Evolutionary conservation across 2,797 vertebrate species (phyloP).

Genomic region (Tapera naevia): DNA sequence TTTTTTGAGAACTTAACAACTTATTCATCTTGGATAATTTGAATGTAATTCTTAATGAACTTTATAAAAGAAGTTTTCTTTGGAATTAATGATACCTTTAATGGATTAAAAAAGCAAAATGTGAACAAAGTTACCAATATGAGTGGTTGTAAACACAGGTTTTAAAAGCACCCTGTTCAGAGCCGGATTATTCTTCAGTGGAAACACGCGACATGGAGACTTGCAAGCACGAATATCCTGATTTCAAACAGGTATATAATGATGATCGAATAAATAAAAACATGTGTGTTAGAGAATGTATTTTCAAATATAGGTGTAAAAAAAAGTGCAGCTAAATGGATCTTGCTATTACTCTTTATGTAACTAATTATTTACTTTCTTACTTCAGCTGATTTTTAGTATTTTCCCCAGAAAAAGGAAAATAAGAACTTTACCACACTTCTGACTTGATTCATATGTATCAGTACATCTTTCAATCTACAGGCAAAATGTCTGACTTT

Average conservation of each 20-base stretch:
- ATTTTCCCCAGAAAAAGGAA: not conserved
- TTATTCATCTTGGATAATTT: not conserved
- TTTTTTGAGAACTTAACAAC: not conserved
- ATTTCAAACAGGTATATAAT: slow-evolving; percentile 39
- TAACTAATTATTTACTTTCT: not conserved
- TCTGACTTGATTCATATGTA: not conserved
- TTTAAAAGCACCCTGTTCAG: slow-evolving; percentile 27
- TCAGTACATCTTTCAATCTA: not conserved
- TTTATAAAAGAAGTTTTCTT: not conserved
- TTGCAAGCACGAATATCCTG: not conserved
- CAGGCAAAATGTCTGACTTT: not conserved
- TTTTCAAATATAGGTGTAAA: not conserved
- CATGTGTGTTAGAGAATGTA: not conserved
- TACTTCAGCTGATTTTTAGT: not conserved
- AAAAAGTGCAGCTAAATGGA: not conserved
- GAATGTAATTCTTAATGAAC: not conserved
- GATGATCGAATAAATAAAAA: not conserved
- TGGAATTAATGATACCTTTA: not conserved
- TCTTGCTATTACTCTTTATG: not conserved
- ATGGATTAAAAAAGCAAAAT: not conserved
- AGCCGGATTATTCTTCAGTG: not conserved
- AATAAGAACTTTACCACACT: not conserved
- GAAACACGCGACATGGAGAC: not conserved
- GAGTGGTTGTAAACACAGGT: slow-evolving; percentile 25
- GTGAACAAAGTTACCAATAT: not conserved